A percentile compares a stretch with the other conserved stretches of the same genome.
Evolutionary conservation across 1,140 invertebrate species (phyloP).

Genomic region (Diorhabda sublineata): DNA sequence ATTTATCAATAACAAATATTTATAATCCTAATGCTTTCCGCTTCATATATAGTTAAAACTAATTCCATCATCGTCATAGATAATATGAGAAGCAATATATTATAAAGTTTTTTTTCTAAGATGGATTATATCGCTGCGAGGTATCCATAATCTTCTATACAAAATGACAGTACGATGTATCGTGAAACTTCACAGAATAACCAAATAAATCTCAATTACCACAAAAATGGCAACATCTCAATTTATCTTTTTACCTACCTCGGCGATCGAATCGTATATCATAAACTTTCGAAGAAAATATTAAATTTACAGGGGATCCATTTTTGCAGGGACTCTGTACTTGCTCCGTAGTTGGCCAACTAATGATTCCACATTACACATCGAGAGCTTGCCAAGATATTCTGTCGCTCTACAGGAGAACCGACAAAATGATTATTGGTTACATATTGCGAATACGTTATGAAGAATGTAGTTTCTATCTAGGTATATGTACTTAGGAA

Average conservation of each 20-base stretch:
- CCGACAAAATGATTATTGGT: conserved; percentile 19
- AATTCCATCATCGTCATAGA: too few species aligned
- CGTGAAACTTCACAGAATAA: neutral
- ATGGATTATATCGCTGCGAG: neutral
- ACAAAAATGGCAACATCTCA: conserved; percentile 13
- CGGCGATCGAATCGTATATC: conserved; percentile 13
- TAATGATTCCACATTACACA: neutral
- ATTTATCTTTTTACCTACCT: conserved; percentile 16
- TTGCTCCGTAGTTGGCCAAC: neutral
- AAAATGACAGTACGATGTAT: neutral
- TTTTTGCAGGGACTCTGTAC: conserved; percentile 6
- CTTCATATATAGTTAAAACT: too few species aligned
- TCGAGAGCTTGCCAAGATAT: neutral
- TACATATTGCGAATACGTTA: conserved; percentile 9
- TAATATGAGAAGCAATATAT: neutral
- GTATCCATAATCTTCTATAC: neutral
- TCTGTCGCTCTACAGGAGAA: conserved; percentile 9
- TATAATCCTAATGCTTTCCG: too few species aligned
- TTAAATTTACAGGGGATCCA: conserved; percentile 16
- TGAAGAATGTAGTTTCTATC: conserved; percentile 2
- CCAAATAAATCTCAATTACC: conserved; percentile 15
- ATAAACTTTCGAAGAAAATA: conserved; percentile 16
- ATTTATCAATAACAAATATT: too few species aligned
- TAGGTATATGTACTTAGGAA: neutral
- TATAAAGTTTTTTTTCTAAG: neutral